Evolutionary conservation across 2,797 vertebrate species (phyloP).

Genomic region (Masticophis lateralis): DNA sequence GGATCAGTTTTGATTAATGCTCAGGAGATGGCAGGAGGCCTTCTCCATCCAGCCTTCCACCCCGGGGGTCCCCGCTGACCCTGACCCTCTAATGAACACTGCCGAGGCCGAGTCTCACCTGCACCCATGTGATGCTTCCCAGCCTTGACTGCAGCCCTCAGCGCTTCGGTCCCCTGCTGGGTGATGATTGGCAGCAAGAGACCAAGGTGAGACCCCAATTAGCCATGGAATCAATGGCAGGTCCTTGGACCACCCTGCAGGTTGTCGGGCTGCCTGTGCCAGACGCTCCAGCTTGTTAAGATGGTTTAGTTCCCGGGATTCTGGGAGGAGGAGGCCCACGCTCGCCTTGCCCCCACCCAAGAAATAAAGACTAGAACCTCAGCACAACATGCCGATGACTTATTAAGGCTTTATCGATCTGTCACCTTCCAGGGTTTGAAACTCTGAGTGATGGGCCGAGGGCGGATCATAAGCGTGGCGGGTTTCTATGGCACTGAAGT

Average conservation of each 20-base stretch:
- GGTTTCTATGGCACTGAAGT: too few species aligned
- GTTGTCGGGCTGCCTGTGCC: not conserved
- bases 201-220: slow-evolving; percentile 58
- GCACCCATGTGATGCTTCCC: accelerated
- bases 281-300: slow-evolving; percentile 18
- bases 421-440: not conserved
- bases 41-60: not conserved
- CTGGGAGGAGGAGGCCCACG: not conserved
- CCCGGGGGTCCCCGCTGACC: not conserved
- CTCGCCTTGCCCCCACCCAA: not conserved
- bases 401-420: not conserved
- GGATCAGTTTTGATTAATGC: slow-evolving; percentile 15
- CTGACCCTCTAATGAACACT: slow-evolving; percentile 28
- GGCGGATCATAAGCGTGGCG: too few species aligned
- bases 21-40: not conserved
- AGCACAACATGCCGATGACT: not conserved
- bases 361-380: not conserved
- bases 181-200: slow-evolving; percentile 46
- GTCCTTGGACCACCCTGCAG: not conserved
- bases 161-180: slow-evolving; percentile 23
- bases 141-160: slow-evolving; percentile 31
- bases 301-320: not conserved
- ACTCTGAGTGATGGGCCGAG: not conserved
- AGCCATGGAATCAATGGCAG: slow-evolving; percentile 55
- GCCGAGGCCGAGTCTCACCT: not conserved